Evolutionary conservation across 2,888 invertebrate genomes (phyloP).

Genomic region (Venusia cambrica): DNA sequence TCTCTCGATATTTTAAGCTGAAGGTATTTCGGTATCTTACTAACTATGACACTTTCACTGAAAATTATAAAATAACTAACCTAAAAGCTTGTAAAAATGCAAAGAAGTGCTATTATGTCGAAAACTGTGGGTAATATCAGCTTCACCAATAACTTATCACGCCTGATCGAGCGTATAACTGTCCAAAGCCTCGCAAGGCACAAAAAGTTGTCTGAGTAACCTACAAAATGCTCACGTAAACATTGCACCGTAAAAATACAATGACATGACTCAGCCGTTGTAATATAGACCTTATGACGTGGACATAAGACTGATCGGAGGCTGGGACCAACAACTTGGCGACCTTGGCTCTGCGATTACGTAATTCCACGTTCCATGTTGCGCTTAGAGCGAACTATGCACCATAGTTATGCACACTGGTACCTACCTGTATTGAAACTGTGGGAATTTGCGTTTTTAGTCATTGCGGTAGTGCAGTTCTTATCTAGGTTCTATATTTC

Average conservation of each 20-base stretch:
- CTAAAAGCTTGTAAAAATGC: no score
- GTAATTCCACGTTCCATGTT: slow-evolving; percentile 38
- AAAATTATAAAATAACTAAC: no score
- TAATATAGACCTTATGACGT: slow-evolving; percentile 25
- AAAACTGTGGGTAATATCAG: no score
- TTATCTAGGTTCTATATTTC: slow-evolving; percentile 6
- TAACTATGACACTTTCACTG: no score
- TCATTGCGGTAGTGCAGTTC: background rate
- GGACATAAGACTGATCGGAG: slow-evolving; percentile 28
- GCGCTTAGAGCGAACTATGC: slow-evolving; percentile 22
- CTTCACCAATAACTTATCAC: no score
- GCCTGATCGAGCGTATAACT: slow-evolving; percentile 1
- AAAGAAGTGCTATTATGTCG: no score
- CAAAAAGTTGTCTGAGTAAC: slow-evolving; percentile 22
- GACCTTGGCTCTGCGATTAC: slow-evolving; percentile 46
- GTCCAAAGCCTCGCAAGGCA: slow-evolving; percentile 14
- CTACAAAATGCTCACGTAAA: slow-evolving; percentile 34
- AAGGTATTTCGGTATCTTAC: no score
- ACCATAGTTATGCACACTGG: slow-evolving; percentile 20
- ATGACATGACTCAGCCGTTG: slow-evolving; percentile 15
- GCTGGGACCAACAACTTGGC: slow-evolving; percentile 23
- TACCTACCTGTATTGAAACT: slow-evolving; percentile 16
- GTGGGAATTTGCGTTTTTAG: slow-evolving; percentile 14
- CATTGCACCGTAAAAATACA: slow-evolving; percentile 31
- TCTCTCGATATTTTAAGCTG: no score